A percentile compares a stretch with the other conserved stretches of the same genome.
Evolutionary conservation across 2,797 vertebrate genomes (phyloP).

Genomic region (Coregonus sp.): DNA sequence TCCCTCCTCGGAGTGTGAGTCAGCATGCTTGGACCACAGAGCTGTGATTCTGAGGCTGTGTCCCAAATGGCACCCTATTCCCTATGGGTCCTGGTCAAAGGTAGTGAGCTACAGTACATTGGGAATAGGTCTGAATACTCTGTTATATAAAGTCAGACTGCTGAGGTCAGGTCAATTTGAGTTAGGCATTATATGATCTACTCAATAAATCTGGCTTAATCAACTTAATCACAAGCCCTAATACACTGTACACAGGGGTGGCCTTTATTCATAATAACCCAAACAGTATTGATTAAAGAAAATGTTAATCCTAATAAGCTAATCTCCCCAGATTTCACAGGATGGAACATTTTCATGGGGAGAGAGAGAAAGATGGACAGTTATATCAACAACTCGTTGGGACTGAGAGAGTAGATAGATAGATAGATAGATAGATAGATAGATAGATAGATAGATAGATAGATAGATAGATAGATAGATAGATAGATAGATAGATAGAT

Average conservation of each 20-base stretch:
- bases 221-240: slow-evolving; percentile 7
- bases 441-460: no score
- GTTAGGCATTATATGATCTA: slow-evolving; percentile 71
- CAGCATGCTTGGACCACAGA: not conserved
- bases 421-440: no score
- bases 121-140: not conserved
- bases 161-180: slow-evolving; percentile 18
- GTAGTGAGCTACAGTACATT: not conserved
- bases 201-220: slow-evolving; percentile 14
- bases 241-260: not conserved
- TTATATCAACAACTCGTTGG: slow-evolving; percentile 42
- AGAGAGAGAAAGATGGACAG: slow-evolving; percentile 25
- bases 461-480: no score
- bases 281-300: slow-evolving; percentile 9
- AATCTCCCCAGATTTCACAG: not conserved
- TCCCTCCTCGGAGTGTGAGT: not conserved
- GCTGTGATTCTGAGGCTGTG: no score
- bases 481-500: no score
- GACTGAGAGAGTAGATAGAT: slow-evolving; percentile 35
- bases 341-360: not conserved
- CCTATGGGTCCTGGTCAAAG: no score
- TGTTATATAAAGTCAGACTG: not conserved
- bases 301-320: not conserved
- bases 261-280: not conserved
- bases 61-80: no score